A percentile compares a stretch with the other conserved stretches of the same genome.
phyloP scores from a whole-genome alignment of 2,797 vertebrate species.

The Galaxias olidus region DNA sequence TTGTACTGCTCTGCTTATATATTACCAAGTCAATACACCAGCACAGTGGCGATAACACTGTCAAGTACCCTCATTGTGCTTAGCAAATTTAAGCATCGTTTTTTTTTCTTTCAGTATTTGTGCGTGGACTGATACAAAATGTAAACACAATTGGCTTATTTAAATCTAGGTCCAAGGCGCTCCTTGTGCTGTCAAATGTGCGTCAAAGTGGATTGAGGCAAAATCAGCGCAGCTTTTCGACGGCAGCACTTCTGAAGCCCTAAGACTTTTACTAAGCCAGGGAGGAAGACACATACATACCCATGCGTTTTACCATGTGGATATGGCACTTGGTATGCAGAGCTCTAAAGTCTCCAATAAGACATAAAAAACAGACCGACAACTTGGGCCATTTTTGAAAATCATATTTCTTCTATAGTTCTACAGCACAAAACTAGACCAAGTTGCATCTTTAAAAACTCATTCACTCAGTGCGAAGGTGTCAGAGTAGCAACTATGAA shows the following conservation, averaged over 20 bases:
- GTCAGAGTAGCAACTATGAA: neutral
- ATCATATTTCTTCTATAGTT: constrained; percentile 1
- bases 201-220: constrained; percentile 64
- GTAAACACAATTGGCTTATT: constrained; percentile 81
- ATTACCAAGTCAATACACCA: constrained; percentile 76
- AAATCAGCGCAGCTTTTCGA: constrained; percentile 65
- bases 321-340: constrained; percentile 40
- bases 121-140: constrained; percentile 65
- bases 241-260: constrained; percentile 48
- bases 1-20: constrained; percentile 69
- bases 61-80: constrained; percentile 73
- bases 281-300: constrained; percentile 57
- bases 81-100: constrained; percentile 55
- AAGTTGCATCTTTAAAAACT: neutral
- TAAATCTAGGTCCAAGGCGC: constrained; percentile 68
- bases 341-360: constrained; percentile 40
- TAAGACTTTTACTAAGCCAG: constrained; percentile 53
- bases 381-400: constrained; percentile 13
- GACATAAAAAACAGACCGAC: constrained; percentile 14
- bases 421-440: neutral
- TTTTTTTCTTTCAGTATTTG: constrained; percentile 60
- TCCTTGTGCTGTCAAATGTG: constrained; percentile 59
- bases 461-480: neutral
- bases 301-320: constrained; percentile 26
- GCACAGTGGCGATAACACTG: constrained; percentile 70